Evolutionary conservation across 1,140 invertebrate species (phyloP), one percentile per base, ranked within the genome.

Genomic region (Periplaneta americana): DNA sequence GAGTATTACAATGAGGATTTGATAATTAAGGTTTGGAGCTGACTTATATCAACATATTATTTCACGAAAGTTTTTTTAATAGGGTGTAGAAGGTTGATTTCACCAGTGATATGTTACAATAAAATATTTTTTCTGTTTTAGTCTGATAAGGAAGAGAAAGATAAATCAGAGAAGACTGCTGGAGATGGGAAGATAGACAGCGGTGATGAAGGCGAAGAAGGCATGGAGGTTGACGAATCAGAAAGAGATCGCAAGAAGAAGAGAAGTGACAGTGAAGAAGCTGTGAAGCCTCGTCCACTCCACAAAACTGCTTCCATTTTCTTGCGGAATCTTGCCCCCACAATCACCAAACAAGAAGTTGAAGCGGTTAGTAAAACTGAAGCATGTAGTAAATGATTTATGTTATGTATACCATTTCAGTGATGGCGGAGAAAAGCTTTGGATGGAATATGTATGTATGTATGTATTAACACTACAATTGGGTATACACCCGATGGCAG

Each of bases 251-350:
- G 22, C 10, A 87, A 89, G 79, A 84, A 85, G 8, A 87, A 66
- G 28, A n/a, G 48, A n/a, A 6, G n/a, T 11, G 11, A 9, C n/a
- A 66, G 48, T 66, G 48, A 66, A 66, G 48, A 66, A 28, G 48
- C 48, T n/a, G 22, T 89, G 76, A 93, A 95, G 86, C 91, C 91
- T 0, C 90, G 93, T 81, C 93, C 93, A 33, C 88, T 96, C 32
- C 98, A 99, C 87, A 97, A 97, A 87, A 99, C 98, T 5, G 96
- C 96, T 31, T 99, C 98, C 0, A 99, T 99, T 82, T 99, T 99
- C 86, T 90, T 99, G 22, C 91, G 98, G 35, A 99, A 99, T 88
- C 91, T 99, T 36, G 96, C 98, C 0, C 97, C 98, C 0, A 95
- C 95, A 4, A 98, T 99, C 79, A 99, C 97, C 0, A 98, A 98